A percentile compares a stretch with the other conserved stretches of the same genome.
Conservation (phyloP, 2,797 vertebrate species). For the Trachurus trachurus region DNA sequence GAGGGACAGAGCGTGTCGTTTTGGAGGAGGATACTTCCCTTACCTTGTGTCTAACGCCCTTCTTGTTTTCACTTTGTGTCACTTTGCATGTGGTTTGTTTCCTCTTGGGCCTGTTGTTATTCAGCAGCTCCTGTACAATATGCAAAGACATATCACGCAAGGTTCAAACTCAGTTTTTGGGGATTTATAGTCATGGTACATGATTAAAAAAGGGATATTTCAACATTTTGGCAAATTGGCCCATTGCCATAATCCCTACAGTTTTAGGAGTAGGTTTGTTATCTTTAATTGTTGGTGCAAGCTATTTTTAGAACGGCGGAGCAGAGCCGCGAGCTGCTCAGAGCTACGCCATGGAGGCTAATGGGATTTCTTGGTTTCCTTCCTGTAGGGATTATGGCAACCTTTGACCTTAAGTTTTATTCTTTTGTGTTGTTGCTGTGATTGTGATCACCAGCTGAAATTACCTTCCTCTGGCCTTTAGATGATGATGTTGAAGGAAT, state of each 20-base stretch:
- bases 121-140: constrained; percentile 32
- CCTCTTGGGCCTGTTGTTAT: background rate
- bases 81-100: background rate
- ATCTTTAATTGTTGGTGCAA: no score
- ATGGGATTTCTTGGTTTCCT: no score
- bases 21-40: background rate
- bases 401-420: background rate
- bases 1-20: background rate
- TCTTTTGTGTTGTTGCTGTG: background rate
- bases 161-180: background rate
- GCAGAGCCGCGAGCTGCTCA: no score
- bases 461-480: constrained; percentile 49
- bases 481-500: constrained; percentile 6
- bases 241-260: no score
- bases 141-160: background rate
- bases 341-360: no score
- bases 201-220: background rate
- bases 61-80: background rate
- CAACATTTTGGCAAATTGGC: no score
- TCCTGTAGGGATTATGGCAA: no score
- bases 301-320: no score
- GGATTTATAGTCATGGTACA: background rate
- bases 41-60: background rate
- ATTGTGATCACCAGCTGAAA: background rate
- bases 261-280: no score